These are phyloP conservation scores for Coenonympha glycerion DNA, from an alignment of 2,888 invertebrate genomes.

Conservation along the genomic window DNA sequence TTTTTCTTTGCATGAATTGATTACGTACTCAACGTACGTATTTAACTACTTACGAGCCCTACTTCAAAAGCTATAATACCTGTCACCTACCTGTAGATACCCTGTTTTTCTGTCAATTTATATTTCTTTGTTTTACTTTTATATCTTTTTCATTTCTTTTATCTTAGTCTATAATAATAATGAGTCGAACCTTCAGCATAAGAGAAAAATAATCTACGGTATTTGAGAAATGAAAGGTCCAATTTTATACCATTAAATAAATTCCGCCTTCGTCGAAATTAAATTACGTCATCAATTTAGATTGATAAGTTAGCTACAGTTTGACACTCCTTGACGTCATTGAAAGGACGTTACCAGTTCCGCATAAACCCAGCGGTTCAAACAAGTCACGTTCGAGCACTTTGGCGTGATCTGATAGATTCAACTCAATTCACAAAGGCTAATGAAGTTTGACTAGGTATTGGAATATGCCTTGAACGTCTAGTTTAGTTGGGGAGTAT, in stretches of 20 bases:
- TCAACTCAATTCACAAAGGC: conserved; percentile 34
- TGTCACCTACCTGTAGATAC: no score
- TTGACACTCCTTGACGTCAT: conserved; percentile 27
- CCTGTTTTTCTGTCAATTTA: no score
- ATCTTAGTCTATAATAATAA: no score
- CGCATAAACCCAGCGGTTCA: conserved; percentile 30
- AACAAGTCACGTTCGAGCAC: conserved; percentile 35
- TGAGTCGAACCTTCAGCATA: no score
- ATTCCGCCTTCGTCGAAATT: not conserved
- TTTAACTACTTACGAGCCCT: no score
- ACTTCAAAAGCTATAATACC: no score
- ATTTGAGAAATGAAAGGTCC: no score
- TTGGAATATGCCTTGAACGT: conserved; percentile 26
- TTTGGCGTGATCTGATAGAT: conserved; percentile 34
- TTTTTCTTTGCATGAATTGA: conserved; percentile 4
- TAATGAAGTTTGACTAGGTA: conserved; percentile 30
- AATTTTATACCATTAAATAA: not conserved
- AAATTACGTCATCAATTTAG: not conserved
- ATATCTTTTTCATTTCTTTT: no score
- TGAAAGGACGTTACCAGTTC: conserved; percentile 31
- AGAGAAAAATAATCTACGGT: no score
- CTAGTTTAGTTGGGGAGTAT: conserved; percentile 10
- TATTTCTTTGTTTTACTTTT: no score
- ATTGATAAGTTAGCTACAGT: conserved; percentile 17
- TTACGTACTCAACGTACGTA: no score